These are phyloP conservation scores for Drosophila kikkawai DNA, from an alignment of 1,140 invertebrate genomes.

Conservation along the genomic window DNA sequence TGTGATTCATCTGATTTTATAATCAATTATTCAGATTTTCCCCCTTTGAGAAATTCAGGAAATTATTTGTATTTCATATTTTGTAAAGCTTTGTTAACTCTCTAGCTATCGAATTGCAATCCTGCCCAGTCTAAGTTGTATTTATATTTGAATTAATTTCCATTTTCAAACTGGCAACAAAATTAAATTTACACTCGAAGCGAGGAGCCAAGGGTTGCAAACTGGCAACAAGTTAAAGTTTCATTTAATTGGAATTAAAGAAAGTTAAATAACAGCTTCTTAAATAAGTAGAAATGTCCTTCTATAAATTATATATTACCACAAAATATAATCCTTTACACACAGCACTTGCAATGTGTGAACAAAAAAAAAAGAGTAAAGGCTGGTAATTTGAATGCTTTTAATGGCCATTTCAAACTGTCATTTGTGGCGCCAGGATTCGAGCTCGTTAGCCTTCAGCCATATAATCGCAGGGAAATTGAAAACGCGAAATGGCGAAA, in stretches of 20 bases:
- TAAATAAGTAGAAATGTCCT: not conserved
- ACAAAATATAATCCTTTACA: not conserved
- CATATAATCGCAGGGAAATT: not conserved
- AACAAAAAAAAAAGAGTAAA: not conserved
- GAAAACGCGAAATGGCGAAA: not conserved
- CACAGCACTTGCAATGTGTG: no score
- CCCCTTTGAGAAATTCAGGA: not conserved
- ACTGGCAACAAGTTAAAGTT: not conserved
- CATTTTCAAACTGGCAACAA: conserved; percentile 24
- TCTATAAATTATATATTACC: not conserved
- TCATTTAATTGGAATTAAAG: conserved; percentile 1
- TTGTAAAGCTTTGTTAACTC: not conserved
- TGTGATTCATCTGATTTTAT: not conserved
- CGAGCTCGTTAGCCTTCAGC: not conserved
- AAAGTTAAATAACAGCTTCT: not conserved
- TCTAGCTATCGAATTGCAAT: not conserved
- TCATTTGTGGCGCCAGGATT: not conserved
- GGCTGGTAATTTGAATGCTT: not conserved
- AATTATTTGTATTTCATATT: not conserved
- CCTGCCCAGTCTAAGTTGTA: no score
- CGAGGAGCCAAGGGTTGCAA: not conserved
- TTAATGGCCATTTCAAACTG: not conserved
- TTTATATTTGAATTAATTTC: no score
- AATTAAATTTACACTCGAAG: conserved; percentile 53
- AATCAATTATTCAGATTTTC: not conserved